Percentiles rank a stretch among this genome's conserved stretches.
Conservation (phyloP, 1,140 invertebrate genomes). For the Ceratina japonica region DNA sequence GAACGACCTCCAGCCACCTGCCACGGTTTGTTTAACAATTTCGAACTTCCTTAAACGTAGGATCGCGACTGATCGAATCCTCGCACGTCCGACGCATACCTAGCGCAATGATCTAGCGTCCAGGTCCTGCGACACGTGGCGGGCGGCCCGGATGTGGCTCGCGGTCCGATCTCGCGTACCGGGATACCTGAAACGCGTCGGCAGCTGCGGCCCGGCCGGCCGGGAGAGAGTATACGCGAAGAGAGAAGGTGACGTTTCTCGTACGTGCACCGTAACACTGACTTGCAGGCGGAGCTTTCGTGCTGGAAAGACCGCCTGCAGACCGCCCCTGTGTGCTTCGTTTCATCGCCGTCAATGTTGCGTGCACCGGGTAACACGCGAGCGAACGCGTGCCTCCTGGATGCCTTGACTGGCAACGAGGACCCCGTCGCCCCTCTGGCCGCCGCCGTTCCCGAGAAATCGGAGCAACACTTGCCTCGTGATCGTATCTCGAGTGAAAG, state of each 20-base stretch:
- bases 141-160: background rate
- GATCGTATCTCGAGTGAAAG: background rate
- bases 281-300: slow-evolving; percentile 67
- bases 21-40: background rate
- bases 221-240: background rate
- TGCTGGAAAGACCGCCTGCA: slow-evolving; percentile 66
- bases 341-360: slow-evolving; percentile 59
- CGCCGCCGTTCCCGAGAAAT: background rate
- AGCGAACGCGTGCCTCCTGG: slow-evolving; percentile 43
- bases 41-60: background rate
- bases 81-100: slow-evolving; percentile 26
- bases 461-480: background rate
- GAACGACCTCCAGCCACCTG: background rate
- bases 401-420: slow-evolving; percentile 21
- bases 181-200: slow-evolving; percentile 25
- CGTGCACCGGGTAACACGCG: slow-evolving; percentile 48
- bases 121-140: slow-evolving; percentile 36
- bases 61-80: slow-evolving; percentile 23
- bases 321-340: slow-evolving; percentile 62
- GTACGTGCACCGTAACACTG: slow-evolving; percentile 53
- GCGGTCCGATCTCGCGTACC: background rate
- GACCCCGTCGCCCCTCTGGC: background rate
- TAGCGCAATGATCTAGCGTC: slow-evolving; percentile 7
- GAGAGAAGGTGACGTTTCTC: slow-evolving; percentile 52
- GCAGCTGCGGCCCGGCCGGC: slow-evolving; percentile 23